Conservation (phyloP, 2,113 vertebrate species). For the Dasypus novemcinctus region DNA sequence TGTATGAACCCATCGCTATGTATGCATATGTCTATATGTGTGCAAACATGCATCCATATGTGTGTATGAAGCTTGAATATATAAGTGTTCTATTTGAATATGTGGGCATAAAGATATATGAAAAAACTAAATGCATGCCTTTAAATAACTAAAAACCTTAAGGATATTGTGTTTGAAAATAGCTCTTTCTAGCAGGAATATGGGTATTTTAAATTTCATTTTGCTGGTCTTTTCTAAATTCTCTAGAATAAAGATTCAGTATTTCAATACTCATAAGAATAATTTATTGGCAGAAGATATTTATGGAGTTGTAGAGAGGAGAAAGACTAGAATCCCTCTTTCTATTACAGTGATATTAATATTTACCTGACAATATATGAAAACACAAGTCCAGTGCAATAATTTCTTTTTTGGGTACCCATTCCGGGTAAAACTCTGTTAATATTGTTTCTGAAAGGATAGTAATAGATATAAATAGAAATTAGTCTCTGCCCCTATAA, state of each 20-base stretch:
- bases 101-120: background rate
- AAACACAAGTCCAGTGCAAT: background rate
- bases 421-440: background rate
- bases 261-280: background rate
- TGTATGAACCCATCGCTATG: background rate
- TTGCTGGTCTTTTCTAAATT: background rate
- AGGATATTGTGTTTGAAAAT: background rate
- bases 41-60: background rate
- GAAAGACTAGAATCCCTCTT: background rate
- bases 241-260: background rate
- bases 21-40: background rate
- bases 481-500: background rate
- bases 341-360: background rate
- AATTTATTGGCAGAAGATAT: background rate
- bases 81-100: background rate
- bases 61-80: background rate
- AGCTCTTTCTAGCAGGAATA: background rate
- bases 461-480: background rate
- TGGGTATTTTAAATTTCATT: background rate
- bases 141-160: background rate
- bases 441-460: background rate
- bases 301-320: background rate
- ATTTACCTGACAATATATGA: background rate
- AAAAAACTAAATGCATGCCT: background rate
- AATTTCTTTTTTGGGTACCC: background rate